Conservation (phyloP, 2,113 vertebrate species). For the rabbit (Oryctolagus cuniculus) region mOryCun1.1 NC_091432.1:204808501-204809000, state of each 20-base stretch:
- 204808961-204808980: constrained; percentile 53
- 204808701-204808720: not conserved
- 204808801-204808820: not conserved
- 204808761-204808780: not conserved
- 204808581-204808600: constrained; percentile 58
- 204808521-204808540: constrained; percentile 8
- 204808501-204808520: constrained; percentile 49
- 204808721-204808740: not conserved
- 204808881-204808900: not conserved
- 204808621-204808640: not conserved
- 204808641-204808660: not conserved
- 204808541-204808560: constrained; percentile 34
- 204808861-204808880: not conserved
- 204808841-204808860: not conserved
- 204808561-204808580: constrained; percentile 35
- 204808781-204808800: not conserved
- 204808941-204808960: constrained; percentile 15
- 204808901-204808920: not conserved
- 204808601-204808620: constrained; percentile 1
- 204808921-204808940: not conserved
- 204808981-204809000: not conserved
- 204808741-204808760: not conserved
- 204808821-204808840: not conserved
- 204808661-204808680: not conserved
- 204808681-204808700: not conserved